Conservation (phyloP, 1,140 invertebrate species). For the Zaprionus tsacasi region DNA sequence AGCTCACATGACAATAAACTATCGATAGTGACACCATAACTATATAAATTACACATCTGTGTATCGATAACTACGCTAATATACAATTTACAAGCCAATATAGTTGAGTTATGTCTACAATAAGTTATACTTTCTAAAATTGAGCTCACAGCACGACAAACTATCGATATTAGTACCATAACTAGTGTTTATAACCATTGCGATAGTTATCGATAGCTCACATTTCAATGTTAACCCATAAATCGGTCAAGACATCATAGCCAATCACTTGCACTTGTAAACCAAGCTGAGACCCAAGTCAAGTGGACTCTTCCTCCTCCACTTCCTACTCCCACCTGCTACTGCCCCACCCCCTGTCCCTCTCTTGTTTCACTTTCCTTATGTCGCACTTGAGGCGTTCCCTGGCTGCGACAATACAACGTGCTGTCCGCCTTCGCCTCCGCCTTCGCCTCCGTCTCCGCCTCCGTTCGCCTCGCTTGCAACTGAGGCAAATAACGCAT, state of each 20-base stretch:
- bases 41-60: too few species aligned
- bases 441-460: too few species aligned
- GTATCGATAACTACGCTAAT: neutral
- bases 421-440: neutral
- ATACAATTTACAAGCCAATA: too few species aligned
- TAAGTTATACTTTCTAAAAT: too few species aligned
- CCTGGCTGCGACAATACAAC: neutral
- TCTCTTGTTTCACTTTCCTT: neutral
- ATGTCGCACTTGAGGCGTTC: neutral
- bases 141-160: neutral
- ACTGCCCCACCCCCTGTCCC: neutral
- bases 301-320: neutral
- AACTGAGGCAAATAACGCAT: slow-evolving; percentile 33
- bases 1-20: too few species aligned
- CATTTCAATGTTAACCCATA: neutral
- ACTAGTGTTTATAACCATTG: too few species aligned
- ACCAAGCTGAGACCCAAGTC: neutral
- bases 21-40: too few species aligned
- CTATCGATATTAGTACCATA: too few species aligned
- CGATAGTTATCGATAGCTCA: neutral
- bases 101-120: too few species aligned
- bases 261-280: neutral
- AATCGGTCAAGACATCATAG: neutral
- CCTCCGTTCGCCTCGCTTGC: neutral
- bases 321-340: neutral